Evolutionary conservation across 2,113 vertebrate species (phyloP), one percentile per base, ranked within the genome.

Genomic region (Pipra filicauda): DNA sequence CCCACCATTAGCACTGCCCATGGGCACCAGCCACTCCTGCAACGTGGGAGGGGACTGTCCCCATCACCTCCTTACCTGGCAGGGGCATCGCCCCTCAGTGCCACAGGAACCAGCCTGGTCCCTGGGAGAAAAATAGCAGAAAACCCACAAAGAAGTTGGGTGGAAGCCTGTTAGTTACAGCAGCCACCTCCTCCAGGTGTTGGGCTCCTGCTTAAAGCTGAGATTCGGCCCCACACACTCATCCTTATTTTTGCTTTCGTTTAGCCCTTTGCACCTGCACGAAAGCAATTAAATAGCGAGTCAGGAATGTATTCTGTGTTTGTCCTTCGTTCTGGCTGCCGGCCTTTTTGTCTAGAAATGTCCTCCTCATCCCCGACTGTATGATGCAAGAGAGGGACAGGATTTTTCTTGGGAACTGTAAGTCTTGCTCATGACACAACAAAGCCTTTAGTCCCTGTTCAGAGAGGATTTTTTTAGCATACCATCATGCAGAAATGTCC

Each of bases 401-500:
- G 91, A 95, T 94, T 94, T 55, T 94, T 96, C 71, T 70, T 15
- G 8, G 33, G 82, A 85, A 72, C 23, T 15, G 58, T 94, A 91
- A 95, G 59, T 30, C 74, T 93, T 12, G 1, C 35, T 93, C 44
- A 79, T 69, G 94, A 49, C 89, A 73, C 89, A 95, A 89, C 85
- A 94, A 96, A 95, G 93, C 54, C 43, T 83, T 82, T 73, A 78
- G 74, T 95, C 87, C 67, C 62, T 20, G 58, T 76, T 95, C 75
- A 23, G 75, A 85, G 81, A 37, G 85, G 94, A 95, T 94, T 89
- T 90, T 96, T 97, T 73, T n/a, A 85, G 64, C 93, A 83, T 96
- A 67, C 66, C 91, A 95, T 96, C 96, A 97, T 2, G 0, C 71
- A 93, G 87, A 57, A 91, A 88, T 95, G 94, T 96, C 87, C 91